Base-by-base conservation (phyloP, 2,113 vertebrate species). In the Epinephelus fuscoguttatus region DNA sequence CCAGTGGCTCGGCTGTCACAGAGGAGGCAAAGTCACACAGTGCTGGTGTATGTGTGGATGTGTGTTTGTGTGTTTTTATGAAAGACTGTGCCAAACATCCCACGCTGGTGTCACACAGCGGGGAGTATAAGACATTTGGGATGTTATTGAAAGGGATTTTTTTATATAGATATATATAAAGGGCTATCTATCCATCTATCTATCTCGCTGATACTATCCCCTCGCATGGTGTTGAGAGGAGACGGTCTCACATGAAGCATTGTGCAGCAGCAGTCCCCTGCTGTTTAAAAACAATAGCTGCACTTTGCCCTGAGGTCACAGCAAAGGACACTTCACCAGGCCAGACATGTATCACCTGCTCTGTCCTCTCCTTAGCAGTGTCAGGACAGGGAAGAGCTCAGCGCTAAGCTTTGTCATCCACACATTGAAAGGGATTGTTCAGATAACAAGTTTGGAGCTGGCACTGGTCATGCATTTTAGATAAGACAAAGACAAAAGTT, bases 311-410 rank as follows among this genome's bases (percentile, higher is more conserved):
- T 2, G 79, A 89, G 89, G 93, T 94, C 90, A 85, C 56, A 47
- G 79, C 88, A 74, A 73, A 75, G 75, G 85, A 70, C 83, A 66
- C 69, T 78, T 52, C 73, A 71, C 56, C 70, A 52, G 84, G 63
- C 62, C 78, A 79, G 84, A 89, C 86, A 69, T 75, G 87, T 85
- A 89, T 93, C 94, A 94, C 92, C 91, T 94, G 92, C 91, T 88
- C 81, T 25, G 27, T 84, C 72, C 27, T 84, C 84, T 76, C 64
- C 59, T 83, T 81, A 77, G 52, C 50, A 8, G 83, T 17, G 66
- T 55, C 49, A 81, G 70, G 53, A 49, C 60, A 52, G 3, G 53
- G 67, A 70, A 18, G 78, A 72, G 81, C 78, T 89, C 77, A 81
- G 63, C 47, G 0, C 74, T 78, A 67, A 89, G 71, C 79, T 75